phyloP scores from a whole-genome alignment of 2,888 invertebrate species.

The Euspilapteryx auroguttella region DNA sequence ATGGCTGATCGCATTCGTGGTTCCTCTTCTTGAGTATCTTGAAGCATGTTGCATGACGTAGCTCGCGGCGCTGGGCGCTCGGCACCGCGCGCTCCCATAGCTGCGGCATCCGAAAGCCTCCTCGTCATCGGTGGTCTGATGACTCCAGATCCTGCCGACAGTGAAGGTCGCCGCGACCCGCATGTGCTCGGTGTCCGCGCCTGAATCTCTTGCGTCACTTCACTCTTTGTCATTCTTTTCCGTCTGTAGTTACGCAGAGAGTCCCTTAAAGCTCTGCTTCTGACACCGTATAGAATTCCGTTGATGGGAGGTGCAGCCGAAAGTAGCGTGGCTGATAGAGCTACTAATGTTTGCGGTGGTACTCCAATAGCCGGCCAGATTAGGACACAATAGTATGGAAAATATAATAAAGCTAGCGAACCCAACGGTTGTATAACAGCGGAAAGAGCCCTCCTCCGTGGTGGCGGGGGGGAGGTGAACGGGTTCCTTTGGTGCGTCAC shows the following conservation, averaged over 20 bases:
- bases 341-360: conserved; percentile 47
- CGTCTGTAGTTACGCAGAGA: conserved; percentile 78
- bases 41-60: conserved; percentile 70
- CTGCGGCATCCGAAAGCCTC: conserved; percentile 44
- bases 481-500: conserved; percentile 82
- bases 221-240: conserved; percentile 76
- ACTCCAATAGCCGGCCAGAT: conserved; percentile 63
- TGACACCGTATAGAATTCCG: conserved; percentile 76
- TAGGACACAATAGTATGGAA: conserved; percentile 73
- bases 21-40: conserved; percentile 60
- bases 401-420: conserved; percentile 71
- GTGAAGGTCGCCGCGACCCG: conserved; percentile 72
- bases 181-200: conserved; percentile 78
- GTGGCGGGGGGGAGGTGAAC: conserved; percentile 70
- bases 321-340: conserved; percentile 65
- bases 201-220: conserved; percentile 79
- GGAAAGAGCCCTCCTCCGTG: conserved; percentile 65
- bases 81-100: conserved; percentile 35
- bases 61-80: conserved; percentile 61
- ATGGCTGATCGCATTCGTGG: conserved; percentile 38
- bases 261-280: conserved; percentile 70
- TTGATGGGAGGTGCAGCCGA: conserved; percentile 74
- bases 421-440: conserved; percentile 73
- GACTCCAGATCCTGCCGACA: conserved; percentile 60
- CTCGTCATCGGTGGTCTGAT: conserved; percentile 43